Percentiles rank a stretch among this genome's conserved stretches.
Evolutionary conservation across 2,888 invertebrate genomes (phyloP).

Genomic region (Aphodius sticticus): DNA sequence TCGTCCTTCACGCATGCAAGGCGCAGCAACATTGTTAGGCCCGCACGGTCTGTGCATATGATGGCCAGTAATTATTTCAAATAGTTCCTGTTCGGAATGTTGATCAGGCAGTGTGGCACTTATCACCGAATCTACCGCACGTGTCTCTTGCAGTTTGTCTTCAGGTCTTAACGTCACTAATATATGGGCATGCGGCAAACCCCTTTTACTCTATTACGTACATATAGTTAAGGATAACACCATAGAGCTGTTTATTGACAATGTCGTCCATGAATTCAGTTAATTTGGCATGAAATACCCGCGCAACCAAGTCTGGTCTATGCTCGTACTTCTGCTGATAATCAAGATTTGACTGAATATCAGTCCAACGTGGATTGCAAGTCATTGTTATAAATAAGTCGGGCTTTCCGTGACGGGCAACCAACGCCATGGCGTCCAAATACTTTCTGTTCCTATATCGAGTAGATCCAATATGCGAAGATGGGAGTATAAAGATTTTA

Average conservation of each 20-base stretch:
- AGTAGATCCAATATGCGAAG: conserved; percentile 12
- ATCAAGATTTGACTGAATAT: conserved; percentile 34
- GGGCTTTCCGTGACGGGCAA: conserved; percentile 35
- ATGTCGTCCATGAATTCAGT: conserved; percentile 34
- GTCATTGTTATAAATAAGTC: conserved; percentile 41
- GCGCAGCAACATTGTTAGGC: conserved; percentile 31
- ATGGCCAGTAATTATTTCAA: conserved; percentile 19
- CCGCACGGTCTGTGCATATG: conserved; percentile 26
- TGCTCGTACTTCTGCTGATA: conserved; percentile 27
- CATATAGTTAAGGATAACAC: conserved; percentile 29
- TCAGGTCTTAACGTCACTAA: conserved; percentile 25
- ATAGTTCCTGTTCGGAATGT: background rate
- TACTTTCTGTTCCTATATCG: conserved; percentile 26
- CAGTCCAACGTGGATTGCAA: conserved; percentile 40
- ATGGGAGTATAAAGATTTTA: conserved; percentile 28
- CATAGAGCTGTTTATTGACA: conserved; percentile 13
- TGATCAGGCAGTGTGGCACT: conserved; percentile 18
- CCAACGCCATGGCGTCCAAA: conserved; percentile 39
- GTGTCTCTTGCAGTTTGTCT: conserved; percentile 11
- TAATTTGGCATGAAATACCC: conserved; percentile 37
- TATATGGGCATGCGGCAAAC: conserved; percentile 39
- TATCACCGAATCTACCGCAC: conserved; percentile 5
- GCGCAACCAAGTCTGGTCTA: conserved; percentile 38
- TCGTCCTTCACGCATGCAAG: conserved; percentile 43
- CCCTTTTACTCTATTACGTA: conserved; percentile 43